Evolutionary conservation across 1,140 invertebrate species (phyloP).

Genomic region (Mamestra configurata): DNA sequence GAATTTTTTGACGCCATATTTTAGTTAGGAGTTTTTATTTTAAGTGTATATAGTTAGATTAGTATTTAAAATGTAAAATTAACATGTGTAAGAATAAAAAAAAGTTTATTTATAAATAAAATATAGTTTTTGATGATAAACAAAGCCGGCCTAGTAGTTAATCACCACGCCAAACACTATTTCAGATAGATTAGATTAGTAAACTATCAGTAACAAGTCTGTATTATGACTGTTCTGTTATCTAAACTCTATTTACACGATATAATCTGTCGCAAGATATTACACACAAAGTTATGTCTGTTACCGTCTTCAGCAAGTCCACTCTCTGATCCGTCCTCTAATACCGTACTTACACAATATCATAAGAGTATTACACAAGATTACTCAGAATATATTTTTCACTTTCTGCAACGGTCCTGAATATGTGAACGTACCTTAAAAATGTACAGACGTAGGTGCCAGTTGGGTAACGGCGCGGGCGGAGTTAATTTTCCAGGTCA

Average conservation of each 20-base stretch:
- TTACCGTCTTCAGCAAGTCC: neutral
- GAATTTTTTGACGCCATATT: no score
- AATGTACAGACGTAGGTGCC: constrained; percentile 55
- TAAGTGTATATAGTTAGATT: no score
- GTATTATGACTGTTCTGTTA: neutral
- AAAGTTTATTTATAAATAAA: no score
- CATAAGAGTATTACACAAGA: constrained; percentile 15
- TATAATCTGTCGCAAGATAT: neutral
- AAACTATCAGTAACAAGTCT: neutral
- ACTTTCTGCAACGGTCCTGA: constrained; percentile 34
- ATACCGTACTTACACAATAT: neutral
- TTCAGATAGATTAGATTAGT: neutral
- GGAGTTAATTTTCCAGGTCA: constrained; percentile 77
- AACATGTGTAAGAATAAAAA: no score
- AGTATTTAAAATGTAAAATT: no score
- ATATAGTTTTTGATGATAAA: neutral
- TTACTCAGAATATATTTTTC: constrained; percentile 25
- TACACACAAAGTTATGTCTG: neutral
- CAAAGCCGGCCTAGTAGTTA: neutral
- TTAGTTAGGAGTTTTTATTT: no score
- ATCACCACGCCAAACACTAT: neutral
- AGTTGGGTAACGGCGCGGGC: constrained; percentile 63
- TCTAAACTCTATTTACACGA: constrained; percentile 4
- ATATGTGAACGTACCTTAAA: constrained; percentile 50
- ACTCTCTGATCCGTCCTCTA: neutral